These are phyloP conservation scores for Lethenteron camtschaticum DNA, from an alignment of 2,113 vertebrate genomes.

Conservation along the genomic window DNA sequence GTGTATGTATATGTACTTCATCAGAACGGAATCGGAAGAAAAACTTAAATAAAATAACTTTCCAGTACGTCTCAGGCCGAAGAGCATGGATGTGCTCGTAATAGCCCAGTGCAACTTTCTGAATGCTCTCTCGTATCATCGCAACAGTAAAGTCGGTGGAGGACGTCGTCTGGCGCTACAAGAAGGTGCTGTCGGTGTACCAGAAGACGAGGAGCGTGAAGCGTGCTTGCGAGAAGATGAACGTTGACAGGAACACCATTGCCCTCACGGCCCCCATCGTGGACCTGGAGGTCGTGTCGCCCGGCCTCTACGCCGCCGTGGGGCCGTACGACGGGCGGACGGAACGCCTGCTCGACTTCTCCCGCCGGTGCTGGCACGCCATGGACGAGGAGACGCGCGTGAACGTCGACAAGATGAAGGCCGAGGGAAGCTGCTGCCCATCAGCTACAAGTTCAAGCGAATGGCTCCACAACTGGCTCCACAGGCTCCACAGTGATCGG, in stretches of 20 bases:
- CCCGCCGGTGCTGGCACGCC: slow-evolving; percentile 49
- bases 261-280: slow-evolving; percentile 63
- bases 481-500: no score
- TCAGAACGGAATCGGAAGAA: no score
- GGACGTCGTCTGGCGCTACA: slow-evolving; percentile 59
- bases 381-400: slow-evolving; percentile 51
- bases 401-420: slow-evolving; percentile 61
- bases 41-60: no score
- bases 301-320: slow-evolving; percentile 52
- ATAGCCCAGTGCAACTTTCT: no score
- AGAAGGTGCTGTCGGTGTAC: slow-evolving; percentile 61
- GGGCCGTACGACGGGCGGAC: slow-evolving; percentile 61
- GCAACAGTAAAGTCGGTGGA: slow-evolving; percentile 54
- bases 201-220: slow-evolving; percentile 69
- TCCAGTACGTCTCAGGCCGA: no score
- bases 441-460: slow-evolving; percentile 53
- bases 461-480: no score
- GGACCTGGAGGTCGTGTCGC: slow-evolving; percentile 53
- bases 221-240: slow-evolving; percentile 56
- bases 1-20: no score
- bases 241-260: slow-evolving; percentile 61
- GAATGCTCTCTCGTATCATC: no score
- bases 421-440: slow-evolving; percentile 58
- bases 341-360: slow-evolving; percentile 60
- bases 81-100: no score